Evolutionary conservation across 2,888 invertebrate genomes (phyloP), one percentile per base, ranked within the genome.

Genomic region (Eilema sororculum): DNA sequence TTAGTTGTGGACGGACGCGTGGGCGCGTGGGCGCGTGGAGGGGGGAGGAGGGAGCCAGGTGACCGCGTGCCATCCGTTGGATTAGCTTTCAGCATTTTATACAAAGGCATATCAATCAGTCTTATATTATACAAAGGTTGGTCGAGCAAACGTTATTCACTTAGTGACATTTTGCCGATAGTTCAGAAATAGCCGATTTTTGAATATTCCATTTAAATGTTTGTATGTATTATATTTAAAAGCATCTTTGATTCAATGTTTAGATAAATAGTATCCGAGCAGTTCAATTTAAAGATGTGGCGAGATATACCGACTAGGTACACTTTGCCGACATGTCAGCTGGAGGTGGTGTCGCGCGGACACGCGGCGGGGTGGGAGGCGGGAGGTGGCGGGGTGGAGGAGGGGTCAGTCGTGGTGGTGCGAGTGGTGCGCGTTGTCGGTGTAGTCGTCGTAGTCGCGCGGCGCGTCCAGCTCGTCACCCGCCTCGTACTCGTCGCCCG

Each of bases 361-460:
- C 24, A 25, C 10, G 16, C 30, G 30, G 66, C 57, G 41, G 5
- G 28, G 28, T 28, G 28, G n/a, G 24, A 37, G 30, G 46, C n/a
- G 52, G 64, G 12, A 28, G n/a, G n/a, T n/a, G n/a, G n/a, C 9
- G 46, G 28, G 52, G 58, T 9, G 67, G 61, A 25, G 28, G 65
- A 25, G 46, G 58, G 71, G 77, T 91, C 90, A 93, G 91, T 93
- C 92, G 84, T 86, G 91, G 82, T 86, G 90, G 70, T 79, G 88
- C 77, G 91, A 81, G 82, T 85, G 88, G 82, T 92, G 91, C 83
- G 92, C 88, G 89, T 94, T 93, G 88, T 94, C 94, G 63, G 87
- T 87, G 90, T 95, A 94, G 90, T 94, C 94, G 84, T 94, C 93
- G 88, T 94, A 94, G 86, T 94, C 92, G 72, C 90, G 89, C 81